Evolutionary conservation across 2,888 invertebrate species (phyloP).

Genomic region (Drosophila mimica): DNA sequence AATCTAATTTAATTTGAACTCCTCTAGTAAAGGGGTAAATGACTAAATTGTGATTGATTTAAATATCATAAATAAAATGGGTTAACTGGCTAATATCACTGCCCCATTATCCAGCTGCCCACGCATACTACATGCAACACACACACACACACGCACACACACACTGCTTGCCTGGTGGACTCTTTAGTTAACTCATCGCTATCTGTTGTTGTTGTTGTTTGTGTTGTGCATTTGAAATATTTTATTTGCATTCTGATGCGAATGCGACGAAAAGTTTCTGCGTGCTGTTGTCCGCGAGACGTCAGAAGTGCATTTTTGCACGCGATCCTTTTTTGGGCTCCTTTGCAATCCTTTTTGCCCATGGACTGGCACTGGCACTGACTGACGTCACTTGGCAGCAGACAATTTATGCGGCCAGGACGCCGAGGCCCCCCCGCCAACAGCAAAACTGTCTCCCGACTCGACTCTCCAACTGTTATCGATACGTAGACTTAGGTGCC

Average conservation of each 20-base stretch:
- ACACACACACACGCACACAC: not conserved
- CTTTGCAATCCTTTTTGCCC: conserved; percentile 47
- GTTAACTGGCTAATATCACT: conserved; percentile 1
- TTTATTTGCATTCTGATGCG: conserved; percentile 81
- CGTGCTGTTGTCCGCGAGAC: conserved; percentile 45
- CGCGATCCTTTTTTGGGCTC: conserved; percentile 71
- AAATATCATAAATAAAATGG: not conserved
- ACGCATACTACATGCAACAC: not conserved
- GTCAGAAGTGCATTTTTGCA: conserved; percentile 81
- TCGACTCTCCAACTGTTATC: conserved; percentile 58
- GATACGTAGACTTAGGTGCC: conserved; percentile 43
- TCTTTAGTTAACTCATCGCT: conserved; percentile 9
- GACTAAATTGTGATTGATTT: not conserved
- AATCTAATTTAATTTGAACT: too few relatives aligned
- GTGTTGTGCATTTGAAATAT: conserved; percentile 72
- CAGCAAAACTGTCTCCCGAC: conserved; percentile 18
- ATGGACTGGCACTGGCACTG: conserved; percentile 33
- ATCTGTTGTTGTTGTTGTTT: conserved; percentile 37
- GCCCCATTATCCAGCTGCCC: not conserved
- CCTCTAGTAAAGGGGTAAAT: not conserved
- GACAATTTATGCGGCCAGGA: conserved; percentile 71
- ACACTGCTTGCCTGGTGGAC: not conserved
- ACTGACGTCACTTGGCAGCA: conserved; percentile 70
- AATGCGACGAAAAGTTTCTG: conserved; percentile 78
- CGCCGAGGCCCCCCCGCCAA: conserved; percentile 39